Evolutionary conservation across 2,888 invertebrate species (phyloP), one percentile per base, ranked within the genome.

Genomic region (Andrena marginata): DNA sequence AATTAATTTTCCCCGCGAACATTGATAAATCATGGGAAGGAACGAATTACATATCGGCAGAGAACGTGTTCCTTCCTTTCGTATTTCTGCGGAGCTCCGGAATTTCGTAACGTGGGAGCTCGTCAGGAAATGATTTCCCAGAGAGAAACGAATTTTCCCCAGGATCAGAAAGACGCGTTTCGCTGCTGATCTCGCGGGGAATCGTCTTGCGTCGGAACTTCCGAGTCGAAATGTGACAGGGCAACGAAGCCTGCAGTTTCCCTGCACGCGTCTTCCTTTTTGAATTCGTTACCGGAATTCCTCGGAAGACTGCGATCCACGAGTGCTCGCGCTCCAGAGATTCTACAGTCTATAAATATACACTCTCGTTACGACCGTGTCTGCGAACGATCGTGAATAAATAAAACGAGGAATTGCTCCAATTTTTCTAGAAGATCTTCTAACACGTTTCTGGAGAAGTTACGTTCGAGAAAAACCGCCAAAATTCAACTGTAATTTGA

Each of bases 281-380:
- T 29, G 60, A 51, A 84, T 84, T 73, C 62, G 64, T 80, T 77
- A 70, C 29, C 49, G 23, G n/a, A 70, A 72, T 68, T 70, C 72
- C 35, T 8, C 48, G 49, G 35, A 67, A 60, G 31, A 29, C 33
- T 54, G 31, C 60, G 60, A 63, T 62, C 75, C 59, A 31, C 31
- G 51, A 33, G 64, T 56, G 26, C 20, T 26, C 33, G 16, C 23
- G n/a, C 31, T 60, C 29, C 63, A 4, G 60, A 65, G 20, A 62
- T 68, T 60, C 31, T 51, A 10, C 6, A 8, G 54, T 20, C 62
- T 77, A 62, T 77, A 80, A 77, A 77, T 80, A 71, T 51, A 80
- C 42, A 13, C 42, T 72, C 71, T 71, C 49, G 62, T 71, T 71
- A 54, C 76, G 31, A 4, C 4, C 42, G 31, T 62, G 31, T 71